Evolutionary conservation across 2,888 invertebrate species (phyloP).

Genomic region (Chalcosyrphus nemorum): DNA sequence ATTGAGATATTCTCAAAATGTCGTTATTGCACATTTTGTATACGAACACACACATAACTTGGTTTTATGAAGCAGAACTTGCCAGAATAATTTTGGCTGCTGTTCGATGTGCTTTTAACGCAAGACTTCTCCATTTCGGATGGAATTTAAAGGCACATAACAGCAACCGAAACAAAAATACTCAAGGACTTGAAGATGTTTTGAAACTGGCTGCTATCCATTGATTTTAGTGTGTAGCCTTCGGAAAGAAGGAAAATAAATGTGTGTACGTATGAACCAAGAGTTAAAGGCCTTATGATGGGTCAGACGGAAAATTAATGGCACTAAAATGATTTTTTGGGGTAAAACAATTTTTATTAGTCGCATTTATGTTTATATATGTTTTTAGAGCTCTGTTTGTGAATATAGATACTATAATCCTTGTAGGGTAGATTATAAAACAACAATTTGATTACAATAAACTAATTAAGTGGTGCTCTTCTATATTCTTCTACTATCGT

Average conservation of each 20-base stretch:
- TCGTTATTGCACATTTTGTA: conserved; percentile 44
- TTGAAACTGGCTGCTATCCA: conserved; percentile 59
- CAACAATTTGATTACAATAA: too few relatives aligned
- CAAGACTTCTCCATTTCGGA: conserved; percentile 39
- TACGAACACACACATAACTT: conserved; percentile 1
- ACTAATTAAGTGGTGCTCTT: too few relatives aligned
- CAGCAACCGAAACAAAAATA: conserved; percentile 20
- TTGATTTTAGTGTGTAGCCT: conserved; percentile 56
- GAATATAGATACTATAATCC: too few relatives aligned
- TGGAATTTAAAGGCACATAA: conserved; percentile 23
- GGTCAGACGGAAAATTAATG: conserved; percentile 66
- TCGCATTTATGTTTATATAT: not conserved
- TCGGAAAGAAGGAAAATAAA: conserved; percentile 25
- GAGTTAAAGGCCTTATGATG: conserved; percentile 57
- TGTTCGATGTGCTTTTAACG: conserved; percentile 37
- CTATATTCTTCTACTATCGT: too few relatives aligned
- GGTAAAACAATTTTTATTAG: conserved; percentile 56
- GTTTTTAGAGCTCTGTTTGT: too few relatives aligned
- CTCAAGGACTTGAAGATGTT: conserved; percentile 39
- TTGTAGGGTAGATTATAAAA: too few relatives aligned
- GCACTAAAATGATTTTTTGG: conserved; percentile 59
- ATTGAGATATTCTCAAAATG: conserved; percentile 49
- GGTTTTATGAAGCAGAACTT: conserved; percentile 29
- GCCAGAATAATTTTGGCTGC: conserved; percentile 41
- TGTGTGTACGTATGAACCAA: conserved; percentile 48